These are phyloP conservation scores for Emesis furor DNA, from an alignment of 2,888 invertebrate species.

Conservation along the genomic window DNA sequence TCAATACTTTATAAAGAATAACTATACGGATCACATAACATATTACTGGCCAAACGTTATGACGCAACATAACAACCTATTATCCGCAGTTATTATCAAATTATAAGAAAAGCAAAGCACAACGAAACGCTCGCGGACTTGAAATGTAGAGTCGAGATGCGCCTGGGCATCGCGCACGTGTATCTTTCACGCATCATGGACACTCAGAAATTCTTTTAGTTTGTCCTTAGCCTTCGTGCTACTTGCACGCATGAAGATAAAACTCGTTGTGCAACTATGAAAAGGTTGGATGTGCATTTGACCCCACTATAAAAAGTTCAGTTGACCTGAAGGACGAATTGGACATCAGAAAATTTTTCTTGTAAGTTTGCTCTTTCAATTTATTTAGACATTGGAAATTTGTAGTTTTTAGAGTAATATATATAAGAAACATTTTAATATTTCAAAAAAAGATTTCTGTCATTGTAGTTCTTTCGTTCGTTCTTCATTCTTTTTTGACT, in stretches of 20 bases:
- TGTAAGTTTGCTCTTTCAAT: constrained; percentile 19
- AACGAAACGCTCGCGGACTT: constrained; percentile 27
- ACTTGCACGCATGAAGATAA: constrained; percentile 85
- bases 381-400: not conserved
- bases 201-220: constrained; percentile 89
- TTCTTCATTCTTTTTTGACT: too few relatives aligned
- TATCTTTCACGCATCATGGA: constrained; percentile 88
- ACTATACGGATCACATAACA: constrained; percentile 3
- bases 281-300: constrained; percentile 51
- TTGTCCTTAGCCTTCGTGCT: constrained; percentile 85
- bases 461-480: too few relatives aligned
- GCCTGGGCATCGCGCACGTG: constrained; percentile 87
- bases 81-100: constrained; percentile 75
- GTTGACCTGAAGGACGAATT: constrained; percentile 24
- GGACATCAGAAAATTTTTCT: constrained; percentile 32
- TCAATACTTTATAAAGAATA: not conserved
- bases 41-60: constrained; percentile 48
- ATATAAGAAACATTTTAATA: not conserved
- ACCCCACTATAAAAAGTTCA: constrained; percentile 30
- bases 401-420: not conserved
- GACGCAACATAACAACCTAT: constrained; percentile 76
- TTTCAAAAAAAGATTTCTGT: too few relatives aligned
- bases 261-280: constrained; percentile 85
- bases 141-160: constrained; percentile 63
- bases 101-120: constrained; percentile 68